Percentiles rank a stretch among this genome's conserved stretches.
Evolutionary conservation across 2,113 vertebrate genomes (phyloP).

Genomic region (Rhineura floridana): DNA sequence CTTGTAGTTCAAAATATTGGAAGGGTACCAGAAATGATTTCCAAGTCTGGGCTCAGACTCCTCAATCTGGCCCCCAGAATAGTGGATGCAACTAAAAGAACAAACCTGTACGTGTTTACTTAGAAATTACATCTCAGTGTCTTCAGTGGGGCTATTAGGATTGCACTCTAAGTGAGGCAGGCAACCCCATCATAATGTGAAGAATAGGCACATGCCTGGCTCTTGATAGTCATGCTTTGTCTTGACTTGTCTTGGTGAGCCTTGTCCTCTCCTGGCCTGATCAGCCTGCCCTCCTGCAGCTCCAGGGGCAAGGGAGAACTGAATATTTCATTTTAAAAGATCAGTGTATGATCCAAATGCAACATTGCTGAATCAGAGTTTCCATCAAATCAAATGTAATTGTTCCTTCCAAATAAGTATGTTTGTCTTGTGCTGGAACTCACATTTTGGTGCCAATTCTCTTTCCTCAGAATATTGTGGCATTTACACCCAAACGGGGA

Average conservation of each 20-base stretch:
- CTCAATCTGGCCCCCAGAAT: background rate
- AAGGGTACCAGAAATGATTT: background rate
- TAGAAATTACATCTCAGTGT: too few relatives aligned
- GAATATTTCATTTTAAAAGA: background rate
- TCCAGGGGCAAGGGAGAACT: background rate
- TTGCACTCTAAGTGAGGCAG: background rate
- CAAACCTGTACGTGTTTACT: background rate
- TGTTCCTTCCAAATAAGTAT: background rate
- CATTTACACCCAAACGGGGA: background rate
- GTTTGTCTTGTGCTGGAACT: background rate
- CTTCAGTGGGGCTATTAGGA: background rate
- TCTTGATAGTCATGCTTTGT: background rate
- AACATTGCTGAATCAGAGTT: background rate
- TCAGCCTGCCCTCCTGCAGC: background rate
- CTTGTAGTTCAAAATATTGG: too few relatives aligned
- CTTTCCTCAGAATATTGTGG: background rate
- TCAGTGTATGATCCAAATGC: background rate
- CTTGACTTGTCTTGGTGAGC: background rate
- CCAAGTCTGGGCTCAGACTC: background rate
- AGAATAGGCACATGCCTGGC: background rate
- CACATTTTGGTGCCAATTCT: background rate
- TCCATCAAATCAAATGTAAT: background rate
- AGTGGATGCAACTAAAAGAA: background rate
- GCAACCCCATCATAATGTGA: background rate
- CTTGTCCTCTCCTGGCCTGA: background rate